Evolutionary conservation across 2,113 vertebrate species (phyloP).

Genomic region (Catharus bicknelli): DNA sequence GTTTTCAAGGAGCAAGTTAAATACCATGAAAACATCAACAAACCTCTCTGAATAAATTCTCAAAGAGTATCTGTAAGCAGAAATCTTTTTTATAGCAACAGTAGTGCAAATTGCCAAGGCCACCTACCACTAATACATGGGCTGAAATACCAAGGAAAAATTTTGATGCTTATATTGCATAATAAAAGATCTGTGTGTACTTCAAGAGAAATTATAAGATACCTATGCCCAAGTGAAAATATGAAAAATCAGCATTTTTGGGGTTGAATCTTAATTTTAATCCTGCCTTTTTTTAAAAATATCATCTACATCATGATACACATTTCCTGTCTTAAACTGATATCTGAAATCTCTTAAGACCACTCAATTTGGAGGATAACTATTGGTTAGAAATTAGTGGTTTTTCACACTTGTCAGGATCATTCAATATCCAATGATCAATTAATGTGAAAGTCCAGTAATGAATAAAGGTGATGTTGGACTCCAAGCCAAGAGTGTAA

Average conservation of each 20-base stretch:
- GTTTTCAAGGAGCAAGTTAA: constrained; percentile 41
- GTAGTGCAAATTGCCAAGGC: not conserved
- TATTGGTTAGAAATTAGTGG: not conserved
- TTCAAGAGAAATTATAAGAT: not conserved
- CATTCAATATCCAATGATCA: not conserved
- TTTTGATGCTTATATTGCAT: not conserved
- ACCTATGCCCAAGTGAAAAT: not conserved
- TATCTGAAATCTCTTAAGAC: not conserved
- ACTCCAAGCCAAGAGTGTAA: not conserved
- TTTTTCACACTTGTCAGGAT: not conserved
- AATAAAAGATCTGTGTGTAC: not conserved
- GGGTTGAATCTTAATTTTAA: not conserved
- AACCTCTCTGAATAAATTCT: constrained; percentile 25
- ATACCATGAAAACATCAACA: constrained; percentile 28
- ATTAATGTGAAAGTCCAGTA: not conserved
- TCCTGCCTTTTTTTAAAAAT: not conserved
- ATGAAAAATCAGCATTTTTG: not conserved
- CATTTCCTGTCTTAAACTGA: not conserved
- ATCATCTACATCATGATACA: not conserved
- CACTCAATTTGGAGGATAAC: not conserved
- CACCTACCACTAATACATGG: not conserved
- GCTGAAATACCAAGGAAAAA: not conserved
- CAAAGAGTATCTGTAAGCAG: not conserved
- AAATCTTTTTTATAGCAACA: not conserved
- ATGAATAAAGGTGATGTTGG: not conserved